Base-by-base conservation (phyloP, 2,113 vertebrate species). In the Neoarius graeffei region DNA sequence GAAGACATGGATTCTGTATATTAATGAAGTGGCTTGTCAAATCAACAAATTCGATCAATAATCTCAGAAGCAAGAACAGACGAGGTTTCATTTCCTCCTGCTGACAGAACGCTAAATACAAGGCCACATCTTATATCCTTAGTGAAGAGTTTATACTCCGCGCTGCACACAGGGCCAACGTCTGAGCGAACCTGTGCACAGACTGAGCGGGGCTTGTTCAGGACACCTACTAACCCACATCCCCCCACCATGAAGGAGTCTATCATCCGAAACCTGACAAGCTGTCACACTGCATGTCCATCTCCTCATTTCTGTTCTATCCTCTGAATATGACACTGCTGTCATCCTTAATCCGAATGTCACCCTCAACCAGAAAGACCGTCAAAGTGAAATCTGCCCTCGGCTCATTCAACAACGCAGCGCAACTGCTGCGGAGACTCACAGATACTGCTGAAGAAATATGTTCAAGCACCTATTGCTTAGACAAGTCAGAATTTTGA, bases 241-340 rank as follows among this genome's bases (percentile, higher is more conserved):
- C 57, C 73, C 57, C 57, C 81, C 88, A 87, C 90, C 92, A 48
- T 89, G 92, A 89, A 92, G 88, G 87, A 93, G 92, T 92, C 91
- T 91, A 92, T 90, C 92, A 73, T 86, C 93, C 92, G 93, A 67
- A 81, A 86, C 90, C 86, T 92, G 94, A 96, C 95, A 95, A 91
- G 91, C 94, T 89, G 94, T 95, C 95, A 95, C 93, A 93, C 94
- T 92, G 89, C 88, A 95, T 96, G 94, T 94, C 91, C 90, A 86
- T 91, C 90, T 90, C 91, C 91, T 87, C 92, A 92, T 88, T 92
- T 92, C 92, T 92, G 92, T 90, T 91, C 69, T 91, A 93, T 91
- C 92, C 89, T 93, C 90, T 14, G 56, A 79, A 86, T 77, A 88
- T 94, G 94, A 94, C 93, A 92, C 93, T 30, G 91, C 94, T 93